These are phyloP conservation scores for Gobionotothen gibberifrons DNA, from an alignment of 2,797 vertebrate species.

Conservation along the genomic window DNA sequence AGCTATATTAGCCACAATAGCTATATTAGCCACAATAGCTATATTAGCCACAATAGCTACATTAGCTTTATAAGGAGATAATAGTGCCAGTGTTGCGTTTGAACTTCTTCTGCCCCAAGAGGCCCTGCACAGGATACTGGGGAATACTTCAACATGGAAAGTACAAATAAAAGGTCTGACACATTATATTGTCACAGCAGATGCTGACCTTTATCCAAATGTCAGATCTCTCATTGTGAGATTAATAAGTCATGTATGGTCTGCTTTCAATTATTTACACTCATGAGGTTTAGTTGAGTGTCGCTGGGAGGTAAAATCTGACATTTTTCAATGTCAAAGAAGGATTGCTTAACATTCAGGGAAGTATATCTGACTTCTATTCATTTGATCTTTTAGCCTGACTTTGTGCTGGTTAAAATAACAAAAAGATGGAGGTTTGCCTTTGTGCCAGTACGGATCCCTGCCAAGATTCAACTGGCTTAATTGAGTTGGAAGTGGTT, in stretches of 20 bases:
- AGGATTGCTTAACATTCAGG: constrained; percentile 35
- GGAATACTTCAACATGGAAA: neutral
- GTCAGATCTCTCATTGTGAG: constrained; percentile 35
- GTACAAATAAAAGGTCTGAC: constrained; percentile 8
- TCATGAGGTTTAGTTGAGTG: constrained; percentile 14
- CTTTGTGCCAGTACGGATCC: constrained; percentile 52
- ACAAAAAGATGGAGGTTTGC: constrained; percentile 36
- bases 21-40: neutral
- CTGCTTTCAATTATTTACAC: constrained; percentile 12
- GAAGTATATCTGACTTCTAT: constrained; percentile 39
- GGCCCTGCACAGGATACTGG: neutral
- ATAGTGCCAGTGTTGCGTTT: too few species aligned
- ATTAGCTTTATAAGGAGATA: neutral
- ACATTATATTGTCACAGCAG: constrained; percentile 7
- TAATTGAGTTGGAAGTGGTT: constrained; percentile 75
- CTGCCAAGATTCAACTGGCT: constrained; percentile 70
- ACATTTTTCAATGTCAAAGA: constrained; percentile 52
- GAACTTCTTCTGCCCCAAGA: too few species aligned
- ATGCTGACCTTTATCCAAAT: constrained; percentile 55
- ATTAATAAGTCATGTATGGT: constrained; percentile 16
- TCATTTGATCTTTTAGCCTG: constrained; percentile 59
- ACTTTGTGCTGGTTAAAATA: constrained; percentile 33
- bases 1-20: neutral
- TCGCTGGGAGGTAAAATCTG: neutral
- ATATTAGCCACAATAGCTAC: neutral